phyloP scores from a whole-genome alignment of 2,113 vertebrate species.

The Rhagologus leucostigma region DNA sequence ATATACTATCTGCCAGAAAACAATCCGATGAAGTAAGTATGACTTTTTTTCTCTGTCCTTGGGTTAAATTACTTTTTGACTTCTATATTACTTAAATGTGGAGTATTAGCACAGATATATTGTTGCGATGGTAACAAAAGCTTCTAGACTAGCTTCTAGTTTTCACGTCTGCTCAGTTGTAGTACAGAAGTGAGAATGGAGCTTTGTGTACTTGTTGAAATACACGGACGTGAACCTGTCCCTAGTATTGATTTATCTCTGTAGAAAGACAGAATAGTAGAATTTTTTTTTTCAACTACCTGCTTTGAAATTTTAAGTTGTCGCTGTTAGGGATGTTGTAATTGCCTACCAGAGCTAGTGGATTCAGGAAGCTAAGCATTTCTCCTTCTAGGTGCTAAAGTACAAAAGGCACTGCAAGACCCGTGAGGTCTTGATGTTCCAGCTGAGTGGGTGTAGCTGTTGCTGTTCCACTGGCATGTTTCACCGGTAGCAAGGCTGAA shows the following conservation, averaged over 20 bases:
- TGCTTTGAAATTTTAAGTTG: background rate
- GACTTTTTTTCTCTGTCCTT: background rate
- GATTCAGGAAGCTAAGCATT: background rate
- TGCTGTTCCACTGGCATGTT: background rate
- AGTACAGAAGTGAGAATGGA: background rate
- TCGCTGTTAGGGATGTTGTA: background rate
- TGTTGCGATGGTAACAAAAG: background rate
- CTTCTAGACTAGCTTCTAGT: background rate
- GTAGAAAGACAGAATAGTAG: background rate
- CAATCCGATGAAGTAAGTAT: conserved; percentile 93
- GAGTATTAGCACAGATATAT: background rate
- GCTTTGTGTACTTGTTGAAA: background rate
- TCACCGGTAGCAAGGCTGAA: background rate
- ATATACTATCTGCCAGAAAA: conserved; percentile 90
- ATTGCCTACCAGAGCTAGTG: background rate
- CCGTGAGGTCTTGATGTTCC: background rate
- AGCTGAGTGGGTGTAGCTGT: background rate
- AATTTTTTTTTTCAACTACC: background rate
- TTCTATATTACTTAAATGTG: background rate
- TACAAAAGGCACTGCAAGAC: background rate
- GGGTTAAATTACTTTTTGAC: background rate
- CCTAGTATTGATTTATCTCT: background rate
- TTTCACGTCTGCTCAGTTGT: background rate
- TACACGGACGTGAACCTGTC: background rate
- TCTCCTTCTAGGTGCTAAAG: background rate